Base-by-base conservation (phyloP, 2,888 invertebrate genomes). In the Plebejus melissa region DNA sequence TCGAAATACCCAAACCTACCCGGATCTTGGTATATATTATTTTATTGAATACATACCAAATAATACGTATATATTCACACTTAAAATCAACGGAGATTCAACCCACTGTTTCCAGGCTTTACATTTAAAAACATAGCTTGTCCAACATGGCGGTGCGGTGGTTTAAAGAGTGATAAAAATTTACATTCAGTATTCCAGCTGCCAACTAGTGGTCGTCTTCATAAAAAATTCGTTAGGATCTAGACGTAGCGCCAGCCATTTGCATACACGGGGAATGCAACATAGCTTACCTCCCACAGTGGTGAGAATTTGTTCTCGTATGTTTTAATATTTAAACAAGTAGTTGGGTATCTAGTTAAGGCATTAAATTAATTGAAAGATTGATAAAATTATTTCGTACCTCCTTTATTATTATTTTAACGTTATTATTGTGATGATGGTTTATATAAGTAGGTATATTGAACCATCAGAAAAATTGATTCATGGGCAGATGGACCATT, bases 171-270 rank as follows among this genome's bases (percentile, higher is more conserved):
- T 65, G 65, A 65, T 65, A 65, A 65, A 65, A 11, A 65, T 65
- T 65, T 65, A 65, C 13, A 65, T 65, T 65, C 65, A 65, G 65
- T 32, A 36, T 36, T 32, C 65, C 65, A 65, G 65, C 32, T 65
- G 65, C 65, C 65, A 65, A 65, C 65, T 65, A 36, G 32, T 65
- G 65, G 32, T 65, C 32, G 65, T 32, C 22, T 32, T 13, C 65
- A 41, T 70, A 70, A 70, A 70, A 70, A 70, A 41, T 36, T 70
- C 70, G 70, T 41, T 70, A 70, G 70, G 70, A 3, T 13, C 65
- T 70, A 41, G 70, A 41, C 41, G 41, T 41, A 22, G 70, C 41
- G 1, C 69, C 9, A 9, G n/a, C 22, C 22, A 70, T 70, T 70
- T 70, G 41, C 70, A 70, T 70, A 41, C 70, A 41, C 9, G 1